Base-by-base conservation (phyloP, 2,888 invertebrate genomes). In the Eupelmus urozonus region DNA sequence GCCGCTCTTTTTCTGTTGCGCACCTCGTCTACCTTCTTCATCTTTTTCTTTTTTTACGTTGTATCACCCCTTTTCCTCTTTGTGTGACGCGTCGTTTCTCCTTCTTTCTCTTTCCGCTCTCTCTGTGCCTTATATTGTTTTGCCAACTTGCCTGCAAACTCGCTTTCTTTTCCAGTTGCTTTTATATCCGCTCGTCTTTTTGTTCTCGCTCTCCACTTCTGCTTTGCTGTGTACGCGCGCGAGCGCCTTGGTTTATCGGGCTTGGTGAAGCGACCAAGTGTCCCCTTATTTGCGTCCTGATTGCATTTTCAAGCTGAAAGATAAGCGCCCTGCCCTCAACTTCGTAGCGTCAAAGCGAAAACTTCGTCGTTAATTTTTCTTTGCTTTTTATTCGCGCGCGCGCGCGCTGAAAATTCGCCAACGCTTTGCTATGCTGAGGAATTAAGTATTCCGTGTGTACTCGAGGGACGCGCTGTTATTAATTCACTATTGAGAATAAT, bases 241-340 rank as follows among this genome's bases (percentile, higher is more conserved):
- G 9, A 5, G 9, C 34, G 9, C 9, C n/a, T n/a, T n/a, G n/a
- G n/a, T n/a, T n/a, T n/a, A n/a, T 34, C 9, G 34, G 34, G 3
- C 34, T 9, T 34, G 51, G 0, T 11, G 9, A 7, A 71, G 23
- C 3, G 13, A 27, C 27, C 16, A 53, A 69, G 40, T 25, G 25
- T 18, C 34, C 40, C 29, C 20, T 74, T 49, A 74, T 53, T 62
- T 62, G 40, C 51, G 40, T 53, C 62, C 72, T 66, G 74, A 74
- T 74, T 74, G 66, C 45, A 49, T 59, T 65, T 59, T 45, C 59
- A 20, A 34, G 34, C 62, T n/a, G 29, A 42, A n/a, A 60, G n/a
- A 72, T 53, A 42, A 72, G 13, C 16, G 13, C 9, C 9, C 34
- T 34, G 9, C 45, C 18, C 40, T 23, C n/a, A n/a, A n/a, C n/a